Evolutionary conservation across 2,797 vertebrate species (phyloP).

Genomic region (Melanotaenia pygmaea): DNA sequence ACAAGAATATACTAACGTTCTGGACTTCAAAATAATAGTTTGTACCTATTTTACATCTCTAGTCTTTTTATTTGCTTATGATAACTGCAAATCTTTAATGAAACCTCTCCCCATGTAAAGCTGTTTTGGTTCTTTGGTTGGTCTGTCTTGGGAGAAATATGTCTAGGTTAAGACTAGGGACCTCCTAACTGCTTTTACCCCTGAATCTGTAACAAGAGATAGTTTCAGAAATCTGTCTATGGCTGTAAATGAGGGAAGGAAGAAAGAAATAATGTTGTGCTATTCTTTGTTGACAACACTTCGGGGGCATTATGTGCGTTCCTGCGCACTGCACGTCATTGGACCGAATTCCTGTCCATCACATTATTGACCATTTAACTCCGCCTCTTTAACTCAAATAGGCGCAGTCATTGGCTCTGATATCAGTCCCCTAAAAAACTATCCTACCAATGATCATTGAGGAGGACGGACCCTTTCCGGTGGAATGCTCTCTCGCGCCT

Average conservation of each 20-base stretch:
- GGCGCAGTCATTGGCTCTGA: conserved; percentile 62
- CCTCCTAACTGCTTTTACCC: neutral
- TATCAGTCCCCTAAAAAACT: conserved; percentile 32
- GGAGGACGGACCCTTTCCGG: conserved; percentile 68
- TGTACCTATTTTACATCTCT: neutral
- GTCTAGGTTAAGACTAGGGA: neutral
- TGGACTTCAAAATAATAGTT: neutral
- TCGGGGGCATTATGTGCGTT: conserved; percentile 44
- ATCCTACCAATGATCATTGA: conserved; percentile 67
- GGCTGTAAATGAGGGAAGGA: conserved; percentile 16
- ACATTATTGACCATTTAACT: neutral
- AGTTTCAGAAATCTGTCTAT: neutral
- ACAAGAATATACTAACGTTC: neutral
- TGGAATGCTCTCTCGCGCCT: conserved; percentile 73
- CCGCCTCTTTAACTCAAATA: conserved; percentile 27
- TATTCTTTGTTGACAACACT: conserved; percentile 63
- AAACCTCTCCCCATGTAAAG: neutral
- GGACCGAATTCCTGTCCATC: conserved; percentile 60
- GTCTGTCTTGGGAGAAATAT: neutral
- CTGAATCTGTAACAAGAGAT: conserved; percentile 7
- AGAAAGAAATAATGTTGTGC: conserved; percentile 36
- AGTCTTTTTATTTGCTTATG: neutral
- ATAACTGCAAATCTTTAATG: neutral
- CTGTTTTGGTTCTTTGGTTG: neutral
- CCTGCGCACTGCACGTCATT: conserved; percentile 61